Base-by-base conservation (phyloP, 2,113 vertebrate genomes). In the Bufo bufo region DNA sequence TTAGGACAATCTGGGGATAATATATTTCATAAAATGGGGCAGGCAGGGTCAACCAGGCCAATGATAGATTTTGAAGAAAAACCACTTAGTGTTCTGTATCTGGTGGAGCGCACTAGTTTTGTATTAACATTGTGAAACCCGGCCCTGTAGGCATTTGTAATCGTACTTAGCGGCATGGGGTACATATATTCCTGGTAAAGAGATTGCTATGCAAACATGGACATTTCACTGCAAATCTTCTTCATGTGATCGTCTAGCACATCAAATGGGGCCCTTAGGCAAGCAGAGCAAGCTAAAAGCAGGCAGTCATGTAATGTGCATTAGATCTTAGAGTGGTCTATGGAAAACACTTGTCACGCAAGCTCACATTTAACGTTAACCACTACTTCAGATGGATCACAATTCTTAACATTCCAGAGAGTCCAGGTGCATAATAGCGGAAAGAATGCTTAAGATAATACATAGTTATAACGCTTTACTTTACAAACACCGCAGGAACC, bases 291-390 rank as follows among this genome's bases (percentile, higher is more conserved):
- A 63, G 19, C 4, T 47, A 82, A 82, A 81, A 6, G 9, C 43
- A 69, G 45, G 81, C 81, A 83, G 81, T 69, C 81, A 83, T 83
- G 81, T 50, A 69, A 66, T 66, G 63, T 83, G 61, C 81, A 69
- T 83, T 52, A 83, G 45, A 69, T 69, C 56, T 65, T 52, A 50
- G 45, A 49, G 17, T 20, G 61, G 61, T 66, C 45, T 52, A 69
- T 69, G 58, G 63, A 83, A 63, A 83, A 33, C 63, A 83, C 81
- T 83, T 83, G 81, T 83, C 81, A 83, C 61, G 61, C 81, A 83
- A 83, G 61, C 81, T 83, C 61, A 65, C 19, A 23, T 47, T 11
- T 83, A 50, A 83, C 61, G 20, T 19, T n/a, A 20, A 13, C 61
- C 61, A 50, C 45, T 47, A 52, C n/a, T 83, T 63, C 63, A 80